Percentiles rank a stretch among this genome's conserved stretches.
These are phyloP conservation scores for Tapirus indicus DNA, from an alignment of 2,797 vertebrate genomes.

Conservation along the genomic window DNA sequence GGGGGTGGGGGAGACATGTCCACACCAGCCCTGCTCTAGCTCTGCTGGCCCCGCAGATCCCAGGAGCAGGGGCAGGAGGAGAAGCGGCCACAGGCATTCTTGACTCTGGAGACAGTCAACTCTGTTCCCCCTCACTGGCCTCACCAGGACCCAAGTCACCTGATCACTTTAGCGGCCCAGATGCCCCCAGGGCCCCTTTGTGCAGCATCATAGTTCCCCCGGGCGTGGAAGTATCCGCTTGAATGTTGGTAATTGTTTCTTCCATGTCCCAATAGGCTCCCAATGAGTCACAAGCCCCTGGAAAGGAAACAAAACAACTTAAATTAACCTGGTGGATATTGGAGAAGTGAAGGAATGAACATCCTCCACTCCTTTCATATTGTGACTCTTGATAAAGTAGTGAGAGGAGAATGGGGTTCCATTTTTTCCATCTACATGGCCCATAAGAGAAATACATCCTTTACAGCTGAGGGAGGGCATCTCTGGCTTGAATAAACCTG, in stretches of 20 bases:
- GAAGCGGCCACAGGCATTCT: too few species aligned
- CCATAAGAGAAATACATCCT: neutral
- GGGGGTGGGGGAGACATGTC: neutral
- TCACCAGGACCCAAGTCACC: neutral
- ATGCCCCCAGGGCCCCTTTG: neutral
- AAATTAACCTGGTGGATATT: neutral
- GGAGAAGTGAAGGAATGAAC: neutral
- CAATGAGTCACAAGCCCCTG: slow-evolving; percentile 52
- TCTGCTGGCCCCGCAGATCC: neutral
- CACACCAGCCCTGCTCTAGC: neutral
- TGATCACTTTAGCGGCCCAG: slow-evolving; percentile 56
- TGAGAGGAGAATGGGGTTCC: neutral
- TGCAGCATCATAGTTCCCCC: slow-evolving; percentile 55
- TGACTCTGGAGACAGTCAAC: neutral
- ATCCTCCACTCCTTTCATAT: neutral
- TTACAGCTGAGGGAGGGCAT: too few species aligned
- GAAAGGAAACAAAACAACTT: neutral
- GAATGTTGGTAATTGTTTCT: neutral
- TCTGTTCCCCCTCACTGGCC: accelerated
- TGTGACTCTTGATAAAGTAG: neutral
- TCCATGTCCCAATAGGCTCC: slow-evolving; percentile 51
- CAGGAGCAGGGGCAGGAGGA: accelerated
- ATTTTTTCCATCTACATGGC: too few species aligned
- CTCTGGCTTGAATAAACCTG: neutral
- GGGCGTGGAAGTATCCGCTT: slow-evolving; percentile 60